Percentiles rank a stretch among this genome's conserved stretches.
Evolutionary conservation across 2,797 vertebrate species (phyloP).

Genomic region (Tympanoctomys barrerae): DNA sequence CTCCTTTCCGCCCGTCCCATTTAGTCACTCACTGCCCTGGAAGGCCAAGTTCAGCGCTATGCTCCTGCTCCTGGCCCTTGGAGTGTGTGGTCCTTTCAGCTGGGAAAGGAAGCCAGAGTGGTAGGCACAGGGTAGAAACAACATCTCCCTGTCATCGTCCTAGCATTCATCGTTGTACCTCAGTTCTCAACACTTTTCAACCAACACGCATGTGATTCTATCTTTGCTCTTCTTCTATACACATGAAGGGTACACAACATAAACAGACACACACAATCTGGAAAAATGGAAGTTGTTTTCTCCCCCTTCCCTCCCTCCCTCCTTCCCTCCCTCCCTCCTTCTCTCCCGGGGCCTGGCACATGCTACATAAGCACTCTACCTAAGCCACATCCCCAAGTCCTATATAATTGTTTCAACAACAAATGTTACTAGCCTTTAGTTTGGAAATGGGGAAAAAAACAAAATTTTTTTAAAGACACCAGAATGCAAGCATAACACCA

Average conservation of each 20-base stretch:
- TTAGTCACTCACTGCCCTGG: neutral
- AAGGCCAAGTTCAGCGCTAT: neutral
- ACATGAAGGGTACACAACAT: neutral
- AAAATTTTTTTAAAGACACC: neutral
- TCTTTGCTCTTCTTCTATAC: neutral
- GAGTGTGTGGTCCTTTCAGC: neutral
- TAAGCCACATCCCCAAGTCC: neutral
- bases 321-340: neutral
- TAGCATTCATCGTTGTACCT: neutral
- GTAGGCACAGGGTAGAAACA: neutral
- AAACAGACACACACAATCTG: neutral
- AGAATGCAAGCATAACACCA: neutral
- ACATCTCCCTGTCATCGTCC: neutral
- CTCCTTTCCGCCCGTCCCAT: neutral
- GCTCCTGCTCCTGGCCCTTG: neutral
- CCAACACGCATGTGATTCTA: neutral
- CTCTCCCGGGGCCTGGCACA: neutral
- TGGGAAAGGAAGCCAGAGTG: neutral
- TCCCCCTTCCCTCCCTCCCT: neutral
- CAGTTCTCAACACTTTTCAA: neutral
- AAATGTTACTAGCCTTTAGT: neutral
- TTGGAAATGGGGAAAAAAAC: slow-evolving; percentile 1
- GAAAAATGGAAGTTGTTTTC: neutral
- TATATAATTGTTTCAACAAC: slow-evolving; percentile 27
- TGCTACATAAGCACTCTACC: neutral